phyloP scores from a whole-genome alignment of 2,797 vertebrate species.

The Huso huso region DNA sequence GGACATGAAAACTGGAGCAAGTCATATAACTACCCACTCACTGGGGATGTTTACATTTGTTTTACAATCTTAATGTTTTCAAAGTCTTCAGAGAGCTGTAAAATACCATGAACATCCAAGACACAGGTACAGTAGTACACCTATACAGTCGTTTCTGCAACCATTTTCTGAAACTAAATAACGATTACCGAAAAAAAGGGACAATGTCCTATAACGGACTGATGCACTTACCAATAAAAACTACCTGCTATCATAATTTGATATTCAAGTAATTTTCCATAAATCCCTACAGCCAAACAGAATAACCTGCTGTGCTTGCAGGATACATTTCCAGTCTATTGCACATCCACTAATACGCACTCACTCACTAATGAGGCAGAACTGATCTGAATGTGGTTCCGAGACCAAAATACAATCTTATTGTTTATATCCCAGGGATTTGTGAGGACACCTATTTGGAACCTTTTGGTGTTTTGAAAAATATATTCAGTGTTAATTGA shows the following conservation, averaged over 20 bases:
- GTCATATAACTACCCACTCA: too few species aligned
- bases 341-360: slow-evolving; percentile 1
- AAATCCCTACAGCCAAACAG: background rate
- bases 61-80: too few species aligned
- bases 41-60: too few species aligned
- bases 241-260: background rate
- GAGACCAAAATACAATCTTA: background rate
- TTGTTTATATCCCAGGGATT: background rate
- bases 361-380: slow-evolving; percentile 4
- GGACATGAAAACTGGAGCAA: too few species aligned
- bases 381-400: background rate
- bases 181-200: too few species aligned
- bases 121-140: too few species aligned
- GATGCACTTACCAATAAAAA: too few species aligned
- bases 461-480: background rate
- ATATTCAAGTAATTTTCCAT: background rate
- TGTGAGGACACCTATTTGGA: background rate
- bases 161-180: too few species aligned
- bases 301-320: slow-evolving; percentile 4
- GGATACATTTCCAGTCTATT: background rate
- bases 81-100: too few species aligned
- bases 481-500: background rate
- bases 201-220: too few species aligned
- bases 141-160: too few species aligned
- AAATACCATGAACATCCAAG: too few species aligned